Percentiles rank a stretch among this genome's conserved stretches.
phyloP scores from a whole-genome alignment of 2,888 invertebrate genomes.

The Phasia obesa region DNA sequence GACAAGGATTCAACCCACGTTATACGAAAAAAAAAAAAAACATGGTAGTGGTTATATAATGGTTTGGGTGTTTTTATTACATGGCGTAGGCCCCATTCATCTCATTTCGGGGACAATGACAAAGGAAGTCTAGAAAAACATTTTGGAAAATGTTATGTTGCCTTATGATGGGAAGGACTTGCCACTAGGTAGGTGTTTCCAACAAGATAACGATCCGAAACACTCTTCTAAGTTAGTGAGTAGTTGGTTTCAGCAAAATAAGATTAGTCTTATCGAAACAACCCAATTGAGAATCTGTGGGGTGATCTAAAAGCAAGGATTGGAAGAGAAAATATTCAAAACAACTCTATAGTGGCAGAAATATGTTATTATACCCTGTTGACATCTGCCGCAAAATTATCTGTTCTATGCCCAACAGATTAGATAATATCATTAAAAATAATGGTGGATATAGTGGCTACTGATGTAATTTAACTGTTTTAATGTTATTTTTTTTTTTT shows the following conservation, averaged over 20 bases:
- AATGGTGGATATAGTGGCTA: too few relatives aligned
- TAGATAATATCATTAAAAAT: too few relatives aligned
- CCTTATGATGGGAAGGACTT: not conserved
- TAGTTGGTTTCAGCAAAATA: not conserved
- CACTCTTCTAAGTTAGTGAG: not conserved
- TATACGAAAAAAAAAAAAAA: not conserved
- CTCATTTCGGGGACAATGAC: not conserved
- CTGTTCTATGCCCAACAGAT: too few relatives aligned
- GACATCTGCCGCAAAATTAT: too few relatives aligned
- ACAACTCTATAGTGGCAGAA: not conserved
- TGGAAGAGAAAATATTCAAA: not conserved
- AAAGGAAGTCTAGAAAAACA: not conserved
- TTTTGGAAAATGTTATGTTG: conserved; percentile 4
- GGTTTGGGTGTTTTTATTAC: not conserved
- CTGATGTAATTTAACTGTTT: too few relatives aligned
- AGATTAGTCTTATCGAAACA: not conserved
- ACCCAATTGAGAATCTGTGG: not conserved
- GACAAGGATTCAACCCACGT: not conserved
- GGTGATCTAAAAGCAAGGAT: not conserved
- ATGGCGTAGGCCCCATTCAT: not conserved
- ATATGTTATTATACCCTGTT: too few relatives aligned
- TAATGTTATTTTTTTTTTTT: too few relatives aligned
- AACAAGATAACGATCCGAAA: conserved; percentile 2
- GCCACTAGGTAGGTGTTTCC: not conserved
- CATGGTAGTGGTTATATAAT: not conserved